Percentiles rank a stretch among this genome's conserved stretches.
phyloP scores from a whole-genome alignment of 2,888 invertebrate genomes.

The Subacronicta megacephala region DNA sequence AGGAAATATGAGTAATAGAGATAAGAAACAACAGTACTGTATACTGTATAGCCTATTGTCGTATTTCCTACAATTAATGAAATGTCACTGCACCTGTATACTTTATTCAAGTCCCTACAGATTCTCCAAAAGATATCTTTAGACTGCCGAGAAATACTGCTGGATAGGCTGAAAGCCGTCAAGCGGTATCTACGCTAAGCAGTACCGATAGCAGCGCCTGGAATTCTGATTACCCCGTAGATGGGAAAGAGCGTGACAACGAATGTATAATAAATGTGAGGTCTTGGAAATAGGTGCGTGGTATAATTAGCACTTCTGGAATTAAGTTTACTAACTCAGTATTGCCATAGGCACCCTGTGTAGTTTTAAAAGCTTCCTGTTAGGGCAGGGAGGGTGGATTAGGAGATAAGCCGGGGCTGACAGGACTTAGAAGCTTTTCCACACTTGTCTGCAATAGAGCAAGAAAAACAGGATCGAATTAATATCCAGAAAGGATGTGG shows the following conservation, averaged over 20 bases:
- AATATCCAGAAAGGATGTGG: background rate
- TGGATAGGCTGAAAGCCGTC: no score
- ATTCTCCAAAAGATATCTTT: constrained; percentile 18
- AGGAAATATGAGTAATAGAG: background rate
- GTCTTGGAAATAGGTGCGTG: background rate
- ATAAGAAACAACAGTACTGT: background rate
- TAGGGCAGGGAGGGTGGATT: no score
- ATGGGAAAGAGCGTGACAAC: constrained; percentile 34
- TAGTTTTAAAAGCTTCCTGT: no score
- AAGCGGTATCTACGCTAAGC: constrained; percentile 33
- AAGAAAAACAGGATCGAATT: no score
- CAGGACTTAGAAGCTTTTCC: no score
- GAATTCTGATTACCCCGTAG: constrained; percentile 44
- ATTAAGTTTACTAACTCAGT: background rate
- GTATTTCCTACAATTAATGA: no score
- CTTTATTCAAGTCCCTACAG: background rate
- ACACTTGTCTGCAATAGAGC: no score
- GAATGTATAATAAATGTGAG: constrained; percentile 31
- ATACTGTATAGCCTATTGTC: no score
- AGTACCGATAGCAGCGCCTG: constrained; percentile 26
- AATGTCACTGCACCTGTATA: background rate
- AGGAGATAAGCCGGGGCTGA: no score
- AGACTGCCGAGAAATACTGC: no score
- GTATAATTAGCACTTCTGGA: background rate
- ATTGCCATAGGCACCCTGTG: background rate